Evolutionary conservation across 2,797 vertebrate genomes (phyloP).

Genomic region (Dromococcyx pavoninus): DNA sequence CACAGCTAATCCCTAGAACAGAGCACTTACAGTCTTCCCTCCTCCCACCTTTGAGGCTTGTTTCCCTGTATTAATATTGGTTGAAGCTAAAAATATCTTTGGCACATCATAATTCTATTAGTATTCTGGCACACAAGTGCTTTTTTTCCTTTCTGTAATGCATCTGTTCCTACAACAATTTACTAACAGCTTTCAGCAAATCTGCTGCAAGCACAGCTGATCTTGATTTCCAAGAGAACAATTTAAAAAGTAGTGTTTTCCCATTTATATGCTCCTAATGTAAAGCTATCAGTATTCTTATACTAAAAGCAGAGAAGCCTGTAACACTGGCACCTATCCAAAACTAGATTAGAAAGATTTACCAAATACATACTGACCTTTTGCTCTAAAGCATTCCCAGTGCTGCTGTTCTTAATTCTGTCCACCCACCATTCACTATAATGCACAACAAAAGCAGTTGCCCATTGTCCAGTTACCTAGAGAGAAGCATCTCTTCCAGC

Average conservation of each 20-base stretch:
- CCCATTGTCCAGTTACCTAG: slow-evolving; percentile 62
- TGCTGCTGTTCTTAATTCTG: neutral
- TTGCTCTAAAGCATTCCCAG: neutral
- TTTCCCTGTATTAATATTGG: slow-evolving; percentile 19
- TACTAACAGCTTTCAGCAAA: slow-evolving; percentile 23
- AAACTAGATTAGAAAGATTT: neutral
- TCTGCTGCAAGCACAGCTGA: slow-evolving; percentile 55
- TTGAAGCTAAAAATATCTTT: slow-evolving; percentile 37
- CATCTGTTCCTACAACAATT: slow-evolving; percentile 34
- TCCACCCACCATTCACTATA: neutral
- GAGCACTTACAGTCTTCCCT: neutral
- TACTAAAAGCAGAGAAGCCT: slow-evolving; percentile 6
- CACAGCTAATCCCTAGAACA: neutral
- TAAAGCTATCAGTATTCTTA: neutral
- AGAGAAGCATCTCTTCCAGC: slow-evolving; percentile 64
- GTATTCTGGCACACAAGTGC: neutral
- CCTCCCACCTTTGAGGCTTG: slow-evolving; percentile 21
- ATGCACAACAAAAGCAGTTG: neutral
- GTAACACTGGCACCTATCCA: neutral
- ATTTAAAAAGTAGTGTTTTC: slow-evolving; percentile 19
- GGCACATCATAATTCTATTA: slow-evolving; percentile 16
- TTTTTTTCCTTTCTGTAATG: neutral
- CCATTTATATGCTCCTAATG: neutral
- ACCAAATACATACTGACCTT: neutral
- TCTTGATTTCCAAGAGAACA: slow-evolving; percentile 39